Evolutionary conservation across 1,140 invertebrate species (phyloP).

Genomic region (Sitobion miscanthi): DNA sequence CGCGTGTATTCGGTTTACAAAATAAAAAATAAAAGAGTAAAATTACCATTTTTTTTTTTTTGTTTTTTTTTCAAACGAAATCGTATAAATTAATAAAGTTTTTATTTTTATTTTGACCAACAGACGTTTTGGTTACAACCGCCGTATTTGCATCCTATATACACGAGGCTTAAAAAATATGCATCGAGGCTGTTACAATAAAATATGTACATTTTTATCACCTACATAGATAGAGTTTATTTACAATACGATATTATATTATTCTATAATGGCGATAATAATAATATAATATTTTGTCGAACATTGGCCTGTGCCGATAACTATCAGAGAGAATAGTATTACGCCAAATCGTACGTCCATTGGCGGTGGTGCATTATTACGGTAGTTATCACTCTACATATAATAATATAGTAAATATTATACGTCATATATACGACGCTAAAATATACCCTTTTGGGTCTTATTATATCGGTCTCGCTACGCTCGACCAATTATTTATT

Average conservation of each 20-base stretch:
- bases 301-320: not conserved
- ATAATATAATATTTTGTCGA: not conserved
- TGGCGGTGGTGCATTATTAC: not conserved
- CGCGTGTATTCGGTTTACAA: not conserved
- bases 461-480: conserved; percentile 18
- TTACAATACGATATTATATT: not conserved
- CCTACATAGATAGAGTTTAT: not conserved
- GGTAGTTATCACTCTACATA: not conserved
- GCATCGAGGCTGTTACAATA: not conserved
- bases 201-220: not conserved
- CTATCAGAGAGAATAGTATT: not conserved
- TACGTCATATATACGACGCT: not conserved
- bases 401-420: not conserved
- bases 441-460: not conserved
- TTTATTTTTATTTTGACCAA: not conserved
- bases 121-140: not conserved
- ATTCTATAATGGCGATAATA: not conserved
- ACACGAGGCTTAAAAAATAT: not conserved
- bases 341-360: not conserved
- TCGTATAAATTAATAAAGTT: not conserved
- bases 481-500: conserved; percentile 46
- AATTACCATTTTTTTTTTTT: not conserved
- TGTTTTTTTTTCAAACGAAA: not conserved
- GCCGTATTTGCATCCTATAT: not conserved
- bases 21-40: not conserved